These are phyloP conservation scores for Sebastes oblongus DNA, from an alignment of 2,797 vertebrate species.

Conservation along the genomic window DNA sequence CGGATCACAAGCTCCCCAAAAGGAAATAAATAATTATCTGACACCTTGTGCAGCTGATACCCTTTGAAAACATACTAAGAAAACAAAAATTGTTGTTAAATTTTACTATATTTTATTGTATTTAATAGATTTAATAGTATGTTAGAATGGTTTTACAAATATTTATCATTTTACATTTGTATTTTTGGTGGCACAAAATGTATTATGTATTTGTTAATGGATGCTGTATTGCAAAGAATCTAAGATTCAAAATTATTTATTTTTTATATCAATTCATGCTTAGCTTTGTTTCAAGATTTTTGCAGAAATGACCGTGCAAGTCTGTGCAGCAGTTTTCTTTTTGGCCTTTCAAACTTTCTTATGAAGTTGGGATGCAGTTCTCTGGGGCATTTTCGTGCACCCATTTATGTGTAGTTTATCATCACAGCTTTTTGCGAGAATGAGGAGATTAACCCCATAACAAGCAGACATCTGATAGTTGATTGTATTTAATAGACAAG, in stretches of 20 bases:
- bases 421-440: no score
- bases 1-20: not conserved
- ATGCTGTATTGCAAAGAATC: not conserved
- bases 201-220: not conserved
- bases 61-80: not conserved
- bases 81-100: not conserved
- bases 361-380: conserved; percentile 59
- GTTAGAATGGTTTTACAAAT: not conserved
- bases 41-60: not conserved
- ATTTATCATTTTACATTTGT: not conserved
- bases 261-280: not conserved
- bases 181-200: not conserved
- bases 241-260: not conserved
- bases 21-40: not conserved
- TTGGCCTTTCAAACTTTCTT: conserved; percentile 70
- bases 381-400: conserved; percentile 52
- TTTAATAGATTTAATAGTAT: not conserved
- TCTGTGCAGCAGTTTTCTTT: conserved; percentile 43
- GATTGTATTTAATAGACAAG: not conserved
- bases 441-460: conserved; percentile 28
- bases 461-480: conserved; percentile 79
- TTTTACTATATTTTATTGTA: not conserved
- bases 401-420: conserved; percentile 56
- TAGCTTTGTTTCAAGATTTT: conserved; percentile 20
- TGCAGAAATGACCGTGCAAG: no score